A percentile compares a stretch with the other conserved stretches of the same genome.
These are phyloP conservation scores for Lepilemur septentrionalis DNA, from an alignment of 2,797 vertebrate species.

Conservation along the genomic window DNA sequence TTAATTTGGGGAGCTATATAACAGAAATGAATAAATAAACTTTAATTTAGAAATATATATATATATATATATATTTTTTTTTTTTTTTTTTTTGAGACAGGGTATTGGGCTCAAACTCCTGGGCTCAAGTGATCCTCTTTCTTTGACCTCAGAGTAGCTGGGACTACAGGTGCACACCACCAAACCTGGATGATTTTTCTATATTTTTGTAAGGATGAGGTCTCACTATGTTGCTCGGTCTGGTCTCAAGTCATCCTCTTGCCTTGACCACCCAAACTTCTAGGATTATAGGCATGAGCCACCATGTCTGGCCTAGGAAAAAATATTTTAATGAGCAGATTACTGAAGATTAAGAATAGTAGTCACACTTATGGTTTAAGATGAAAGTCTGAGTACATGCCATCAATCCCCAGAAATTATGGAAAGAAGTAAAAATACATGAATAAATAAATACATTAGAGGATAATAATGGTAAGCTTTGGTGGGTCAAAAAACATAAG, in stretches of 20 bases:
- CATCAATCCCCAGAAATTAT: background rate
- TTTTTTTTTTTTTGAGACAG: background rate
- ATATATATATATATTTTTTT: no score
- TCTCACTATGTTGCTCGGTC: background rate
- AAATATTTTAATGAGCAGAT: background rate
- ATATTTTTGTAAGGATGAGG: background rate
- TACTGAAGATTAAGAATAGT: constrained; percentile 15
- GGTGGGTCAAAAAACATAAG: background rate
- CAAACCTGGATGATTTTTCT: background rate
- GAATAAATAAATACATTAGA: background rate
- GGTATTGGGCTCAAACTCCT: background rate
- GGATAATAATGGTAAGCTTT: background rate
- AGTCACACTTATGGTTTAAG: background rate
- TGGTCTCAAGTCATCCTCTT: background rate
- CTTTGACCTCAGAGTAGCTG: background rate
- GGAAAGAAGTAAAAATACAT: background rate
- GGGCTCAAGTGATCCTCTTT: background rate
- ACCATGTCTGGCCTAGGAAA: background rate
- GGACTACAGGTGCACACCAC: background rate
- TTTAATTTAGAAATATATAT: background rate
- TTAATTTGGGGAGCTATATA: background rate
- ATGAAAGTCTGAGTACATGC: background rate
- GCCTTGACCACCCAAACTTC: background rate
- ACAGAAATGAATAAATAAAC: background rate
- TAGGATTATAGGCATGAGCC: background rate